Percentiles rank a stretch among this genome's conserved stretches.
phyloP scores from a whole-genome alignment of 2,797 vertebrate genomes.

The Artibeus jamaicensis region DNA sequence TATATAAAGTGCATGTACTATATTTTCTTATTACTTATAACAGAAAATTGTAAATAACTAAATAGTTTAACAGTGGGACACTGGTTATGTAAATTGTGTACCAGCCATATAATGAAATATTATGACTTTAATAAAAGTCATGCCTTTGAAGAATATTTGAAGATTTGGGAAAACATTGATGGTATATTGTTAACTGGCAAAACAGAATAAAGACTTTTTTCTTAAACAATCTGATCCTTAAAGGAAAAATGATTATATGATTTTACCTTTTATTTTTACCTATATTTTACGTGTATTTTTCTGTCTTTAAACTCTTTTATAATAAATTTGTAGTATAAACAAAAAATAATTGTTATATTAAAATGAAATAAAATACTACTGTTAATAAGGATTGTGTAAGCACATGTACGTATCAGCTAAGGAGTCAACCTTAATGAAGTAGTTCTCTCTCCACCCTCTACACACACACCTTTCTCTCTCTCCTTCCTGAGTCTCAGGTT shows the following conservation, averaged over 20 bases:
- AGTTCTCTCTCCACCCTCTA: fast-evolving
- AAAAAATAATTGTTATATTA: background rate
- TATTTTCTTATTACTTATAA: constrained; percentile 46
- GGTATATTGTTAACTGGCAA: background rate
- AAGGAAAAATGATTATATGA: background rate
- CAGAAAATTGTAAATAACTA: constrained; percentile 54
- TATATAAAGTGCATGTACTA: constrained; percentile 1
- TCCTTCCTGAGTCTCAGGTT: background rate
- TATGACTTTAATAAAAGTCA: constrained; percentile 40
- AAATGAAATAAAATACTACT: background rate
- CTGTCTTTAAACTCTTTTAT: constrained; percentile 6
- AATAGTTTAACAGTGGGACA: constrained; percentile 26
- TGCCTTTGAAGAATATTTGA: constrained; percentile 49
- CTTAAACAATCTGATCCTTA: background rate
- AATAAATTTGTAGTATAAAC: background rate
- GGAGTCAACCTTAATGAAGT: background rate
- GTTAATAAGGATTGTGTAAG: background rate
- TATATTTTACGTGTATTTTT: background rate
- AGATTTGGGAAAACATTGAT: constrained; percentile 9
- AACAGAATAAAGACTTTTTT: background rate
- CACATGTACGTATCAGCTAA: background rate
- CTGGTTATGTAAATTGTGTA: constrained; percentile 23
- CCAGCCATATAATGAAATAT: constrained; percentile 53
- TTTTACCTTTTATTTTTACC: background rate
- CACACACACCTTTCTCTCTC: background rate